phyloP scores from a whole-genome alignment of 2,888 invertebrate species.

The Hypselothyrea guttata region DNA sequence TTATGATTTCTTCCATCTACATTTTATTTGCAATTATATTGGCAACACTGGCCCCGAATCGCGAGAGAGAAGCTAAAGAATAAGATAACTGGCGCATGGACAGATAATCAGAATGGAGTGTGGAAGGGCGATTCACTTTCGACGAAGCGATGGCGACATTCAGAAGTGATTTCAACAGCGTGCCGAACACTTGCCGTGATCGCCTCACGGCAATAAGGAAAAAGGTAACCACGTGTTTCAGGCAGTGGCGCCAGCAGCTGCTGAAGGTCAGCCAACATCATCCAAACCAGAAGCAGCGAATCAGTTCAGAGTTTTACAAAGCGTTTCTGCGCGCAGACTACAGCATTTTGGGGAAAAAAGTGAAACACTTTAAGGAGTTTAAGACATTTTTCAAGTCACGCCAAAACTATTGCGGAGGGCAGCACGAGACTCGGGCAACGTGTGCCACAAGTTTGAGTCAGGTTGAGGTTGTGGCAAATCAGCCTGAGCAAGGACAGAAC shows the following conservation, averaged over 20 bases:
- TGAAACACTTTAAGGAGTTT: constrained; percentile 46
- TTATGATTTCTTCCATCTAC: too few species aligned
- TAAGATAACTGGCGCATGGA: constrained; percentile 2
- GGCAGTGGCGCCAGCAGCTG: constrained; percentile 59
- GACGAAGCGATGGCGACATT: constrained; percentile 67
- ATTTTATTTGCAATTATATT: too few species aligned
- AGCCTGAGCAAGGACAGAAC: constrained; percentile 18
- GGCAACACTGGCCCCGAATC: too few species aligned
- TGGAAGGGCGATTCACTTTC: constrained; percentile 50
- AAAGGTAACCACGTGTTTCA: constrained; percentile 76
- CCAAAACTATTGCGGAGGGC: constrained; percentile 11
- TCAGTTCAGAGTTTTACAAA: constrained; percentile 32
- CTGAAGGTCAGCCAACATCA: constrained; percentile 18
- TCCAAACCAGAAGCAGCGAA: constrained; percentile 26
- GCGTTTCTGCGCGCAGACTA: constrained; percentile 37
- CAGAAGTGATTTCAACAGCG: constrained; percentile 77
- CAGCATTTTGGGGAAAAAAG: constrained; percentile 32
- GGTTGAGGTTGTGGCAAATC: neutral
- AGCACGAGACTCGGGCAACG: neutral
- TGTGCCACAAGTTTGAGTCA: neutral
- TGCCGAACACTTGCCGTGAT: constrained; percentile 63
- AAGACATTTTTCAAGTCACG: constrained; percentile 43
- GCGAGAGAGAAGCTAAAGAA: constrained; percentile 9
- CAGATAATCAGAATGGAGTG: too few species aligned
- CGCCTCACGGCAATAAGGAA: constrained; percentile 63